Percentiles rank a stretch among this genome's conserved stretches.
Evolutionary conservation across 2,797 vertebrate species (phyloP).

Genomic region (Peromyscus nudipes): DNA sequence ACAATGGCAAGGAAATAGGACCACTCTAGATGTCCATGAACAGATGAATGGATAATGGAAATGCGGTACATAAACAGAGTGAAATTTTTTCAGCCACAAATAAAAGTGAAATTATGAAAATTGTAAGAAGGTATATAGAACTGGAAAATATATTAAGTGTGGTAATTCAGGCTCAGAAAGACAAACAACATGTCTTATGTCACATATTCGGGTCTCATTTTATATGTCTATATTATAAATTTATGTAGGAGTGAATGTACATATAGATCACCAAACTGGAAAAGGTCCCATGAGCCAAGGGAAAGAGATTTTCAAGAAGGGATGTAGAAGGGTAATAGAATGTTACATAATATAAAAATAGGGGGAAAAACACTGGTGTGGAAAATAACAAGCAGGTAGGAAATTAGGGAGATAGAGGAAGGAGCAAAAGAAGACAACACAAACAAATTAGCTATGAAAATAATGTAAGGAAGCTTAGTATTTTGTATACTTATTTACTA

Average conservation of each 20-base stretch:
- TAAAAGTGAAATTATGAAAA: background rate
- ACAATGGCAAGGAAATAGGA: background rate
- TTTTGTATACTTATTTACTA: background rate
- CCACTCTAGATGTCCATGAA: background rate
- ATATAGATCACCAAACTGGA: background rate
- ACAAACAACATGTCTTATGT: background rate
- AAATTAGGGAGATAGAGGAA: background rate
- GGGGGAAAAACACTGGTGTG: too few species aligned
- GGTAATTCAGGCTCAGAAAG: background rate
- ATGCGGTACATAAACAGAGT: too few species aligned
- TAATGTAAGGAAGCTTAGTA: background rate
- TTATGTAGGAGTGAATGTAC: background rate
- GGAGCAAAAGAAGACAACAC: background rate
- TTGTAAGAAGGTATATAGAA: background rate
- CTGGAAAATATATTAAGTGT: background rate
- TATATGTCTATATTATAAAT: background rate
- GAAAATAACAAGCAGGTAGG: background rate
- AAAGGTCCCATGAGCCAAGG: background rate
- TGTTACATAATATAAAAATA: background rate
- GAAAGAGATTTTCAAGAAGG: background rate
- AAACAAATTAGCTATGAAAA: background rate
- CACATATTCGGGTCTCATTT: background rate
- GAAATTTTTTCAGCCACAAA: background rate
- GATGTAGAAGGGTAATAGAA: background rate
- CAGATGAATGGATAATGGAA: background rate